Evolutionary conservation across 2,888 invertebrate genomes (phyloP).

Genomic region (Leptinotarsa peninsularis): DNA sequence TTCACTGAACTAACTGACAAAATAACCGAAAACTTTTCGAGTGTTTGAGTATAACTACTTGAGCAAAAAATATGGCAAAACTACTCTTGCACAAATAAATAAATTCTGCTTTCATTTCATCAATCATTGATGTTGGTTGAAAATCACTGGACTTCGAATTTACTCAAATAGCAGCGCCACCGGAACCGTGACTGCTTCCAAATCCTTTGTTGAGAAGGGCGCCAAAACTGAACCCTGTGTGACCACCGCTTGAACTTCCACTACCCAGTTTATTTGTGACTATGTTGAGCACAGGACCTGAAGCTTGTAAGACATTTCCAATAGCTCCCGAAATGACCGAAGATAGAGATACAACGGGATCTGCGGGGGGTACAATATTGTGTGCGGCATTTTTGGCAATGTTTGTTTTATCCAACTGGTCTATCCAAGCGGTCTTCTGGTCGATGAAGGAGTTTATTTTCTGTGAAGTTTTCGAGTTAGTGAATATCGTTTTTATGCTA

Average conservation of each 20-base stretch:
- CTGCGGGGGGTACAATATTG: constrained; percentile 75
- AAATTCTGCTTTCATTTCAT: constrained; percentile 13
- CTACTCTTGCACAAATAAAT: constrained; percentile 13
- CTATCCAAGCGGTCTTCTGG: constrained; percentile 79
- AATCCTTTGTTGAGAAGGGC: constrained; percentile 65
- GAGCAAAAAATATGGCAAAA: constrained; percentile 38
- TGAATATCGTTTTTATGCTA: constrained; percentile 18
- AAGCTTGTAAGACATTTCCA: constrained; percentile 72
- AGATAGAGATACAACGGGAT: constrained; percentile 69
- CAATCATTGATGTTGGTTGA: not conserved
- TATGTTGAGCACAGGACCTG: constrained; percentile 72
- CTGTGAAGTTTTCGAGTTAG: constrained; percentile 66
- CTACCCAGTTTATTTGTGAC: constrained; percentile 76
- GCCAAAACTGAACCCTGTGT: constrained; percentile 72
- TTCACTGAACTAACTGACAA: not conserved
- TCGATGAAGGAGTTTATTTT: constrained; percentile 87
- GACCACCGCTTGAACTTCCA: constrained; percentile 63
- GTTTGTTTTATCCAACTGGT: constrained; percentile 78
- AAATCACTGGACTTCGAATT: not conserved
- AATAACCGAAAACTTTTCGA: not conserved
- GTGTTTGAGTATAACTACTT: constrained; percentile 20
- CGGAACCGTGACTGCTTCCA: constrained; percentile 30
- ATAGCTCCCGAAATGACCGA: constrained; percentile 78
- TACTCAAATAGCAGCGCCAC: constrained; percentile 20
- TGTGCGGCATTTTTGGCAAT: constrained; percentile 81